Evolutionary conservation across 2,888 invertebrate genomes (phyloP), one percentile per base, ranked within the genome.

Genomic region (Eretmocerus hayati): DNA sequence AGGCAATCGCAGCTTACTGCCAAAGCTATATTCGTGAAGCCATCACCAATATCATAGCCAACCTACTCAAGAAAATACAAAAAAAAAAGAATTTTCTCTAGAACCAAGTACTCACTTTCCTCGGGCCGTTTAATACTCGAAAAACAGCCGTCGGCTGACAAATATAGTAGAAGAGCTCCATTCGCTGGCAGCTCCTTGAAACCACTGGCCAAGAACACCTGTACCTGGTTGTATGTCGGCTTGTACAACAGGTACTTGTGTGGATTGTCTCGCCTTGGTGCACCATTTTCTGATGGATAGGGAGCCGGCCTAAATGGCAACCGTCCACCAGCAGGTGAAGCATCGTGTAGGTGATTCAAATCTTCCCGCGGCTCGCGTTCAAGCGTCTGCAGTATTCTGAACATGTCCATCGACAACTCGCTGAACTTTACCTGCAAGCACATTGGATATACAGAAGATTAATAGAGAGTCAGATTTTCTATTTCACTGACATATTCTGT

Each of bases 391-490:
- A 95, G 78, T 85, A 96, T 94, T 61, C 95, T 80, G 73, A 90
- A 96, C 96, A 96, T 96, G 75, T 96, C 96, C 80, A 96, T 85
- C 13, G 95, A 95, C 59, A 96, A 75, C 73, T 96, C 95, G 58
- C 92, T 93, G 75, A 94, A 95, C 74, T 94, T 94, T 26, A 93
- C 90, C 78, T 96, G 94, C 8, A 26, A 26, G n/a, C n/a, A n/a
- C n/a, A n/a, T n/a, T n/a, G n/a, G n/a, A n/a, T n/a, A n/a, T n/a
- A n/a, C n/a, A n/a, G n/a, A n/a, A n/a, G n/a, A n/a, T n/a, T n/a
- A n/a, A n/a, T n/a, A n/a, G n/a, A n/a, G n/a, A n/a, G n/a, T n/a
- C n/a, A n/a, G n/a, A n/a, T n/a, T n/a, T n/a, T n/a, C n/a, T n/a
- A n/a, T n/a, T n/a, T n/a, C n/a, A n/a, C n/a, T n/a, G n/a, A n/a